Evolutionary conservation across 1,140 invertebrate species (phyloP), one percentile per base, ranked within the genome.

Genomic region (Conus betulinus): DNA sequence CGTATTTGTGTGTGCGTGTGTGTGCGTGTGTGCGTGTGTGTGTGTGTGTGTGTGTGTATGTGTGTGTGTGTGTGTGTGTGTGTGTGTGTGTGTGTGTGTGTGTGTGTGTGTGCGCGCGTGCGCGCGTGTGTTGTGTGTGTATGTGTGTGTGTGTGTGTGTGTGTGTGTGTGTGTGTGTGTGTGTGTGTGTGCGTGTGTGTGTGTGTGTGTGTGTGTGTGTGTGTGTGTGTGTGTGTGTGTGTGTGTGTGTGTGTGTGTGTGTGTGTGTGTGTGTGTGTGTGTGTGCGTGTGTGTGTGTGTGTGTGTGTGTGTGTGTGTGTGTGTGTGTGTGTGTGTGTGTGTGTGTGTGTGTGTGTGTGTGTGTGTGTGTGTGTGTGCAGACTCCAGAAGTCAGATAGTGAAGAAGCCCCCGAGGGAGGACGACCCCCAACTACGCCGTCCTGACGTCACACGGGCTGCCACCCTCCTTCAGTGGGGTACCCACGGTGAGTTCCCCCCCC

Each of bases 351-450:
- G 51, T 81, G 0, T 51, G 27, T 15, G 39, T 81, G 11, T 15
- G 23, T 81, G 79, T 51, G 13, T 17, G 13, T 27, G 6, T 81
- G 13, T 20, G 27, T 81, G 27, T 81, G 51, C 81, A 11, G 81
- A 83, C 25, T 39, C 81, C n/a, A 83, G 15, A 51, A 83, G 81
- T n/a, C 7, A 27, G 76, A 55, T 83, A 83, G 81, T 83, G 81
- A 83, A 53, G 55, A 83, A 83, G 7, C 51, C 51, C 8, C 52
- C 81, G 10, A 53, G 81, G 23, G 25, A 83, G 20, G 81, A 83
- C 81, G 81, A 83, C 81, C 81, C 81, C 8, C 13, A 55, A 25
- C 81, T 55, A 52, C 51, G 81, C 7, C 81, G 39, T 25, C 81
- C 81, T n/a, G 81, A 83, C 53, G 39, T 83, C 81, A 55, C 81